Base-by-base conservation (phyloP, 1,140 invertebrate genomes). In the Tetranychus cinnabarinus region DNA sequence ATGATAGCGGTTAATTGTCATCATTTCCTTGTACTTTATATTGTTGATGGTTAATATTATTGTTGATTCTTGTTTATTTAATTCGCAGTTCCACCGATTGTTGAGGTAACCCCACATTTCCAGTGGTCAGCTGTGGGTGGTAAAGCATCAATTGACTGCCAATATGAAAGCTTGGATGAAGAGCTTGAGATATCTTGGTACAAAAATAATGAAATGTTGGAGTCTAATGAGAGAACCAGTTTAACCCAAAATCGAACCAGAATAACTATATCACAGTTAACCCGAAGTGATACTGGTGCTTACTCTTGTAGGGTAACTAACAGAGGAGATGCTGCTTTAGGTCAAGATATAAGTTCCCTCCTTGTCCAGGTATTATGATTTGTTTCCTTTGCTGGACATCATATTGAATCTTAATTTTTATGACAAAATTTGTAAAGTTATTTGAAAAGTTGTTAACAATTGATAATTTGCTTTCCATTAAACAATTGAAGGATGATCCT, bases 151-250 rank as follows among this genome's bases (percentile, higher is more conserved):
- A 54, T 64, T 8, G 60, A 61, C 7, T 64, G 63, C 42, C 56
- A 50, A 39, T 64, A 62, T 36, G 81, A 82, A 2, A 79, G 79
- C 7, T 82, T 81, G 8, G 81, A 82, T 66, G 48, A 52, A 12
- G 81, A 81, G 12, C 60, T 66, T 0, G 65, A 77, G 68, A 80
- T 82, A 12, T 75, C 81, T 65, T 83, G 82, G 82, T 67, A 83
- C 57, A 84, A 84, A 69, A 83, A 83, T 68, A 81, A 84, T 66
- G 81, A 83, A 65, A 73, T 79, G 1, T 69, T 83, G 42, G 76
- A 75, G 62, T 37, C 35, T 42, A 61, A 58, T 42, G 35, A 42
- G 39, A 2, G 57, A 31, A 58, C 47, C 13, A 64, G 61, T 34
- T 63, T 64, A 12, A 46, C 62, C 15, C 42, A 62, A 34, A 64